Percentiles rank a stretch among this genome's conserved stretches.
phyloP scores from a whole-genome alignment of 92 coral and sea anemone species.

The Siderastrea radians region DNA sequence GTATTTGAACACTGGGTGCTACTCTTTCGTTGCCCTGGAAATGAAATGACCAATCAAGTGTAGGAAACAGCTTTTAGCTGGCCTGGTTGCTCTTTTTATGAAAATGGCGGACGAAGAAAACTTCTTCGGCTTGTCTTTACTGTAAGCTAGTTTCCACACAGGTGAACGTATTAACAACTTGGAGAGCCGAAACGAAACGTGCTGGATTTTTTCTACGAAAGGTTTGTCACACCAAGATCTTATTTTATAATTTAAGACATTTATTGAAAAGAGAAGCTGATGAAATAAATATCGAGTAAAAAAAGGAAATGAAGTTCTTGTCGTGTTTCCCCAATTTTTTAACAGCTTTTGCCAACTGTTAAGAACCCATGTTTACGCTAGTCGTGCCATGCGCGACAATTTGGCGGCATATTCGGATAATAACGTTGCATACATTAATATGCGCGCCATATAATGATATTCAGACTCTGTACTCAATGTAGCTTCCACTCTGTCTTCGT shows the following conservation, averaged over 20 bases:
- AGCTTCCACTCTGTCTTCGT: too few species aligned
- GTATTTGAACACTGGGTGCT: not conserved
- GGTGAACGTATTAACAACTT: not conserved
- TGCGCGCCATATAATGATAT: not conserved
- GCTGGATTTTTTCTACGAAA: not conserved
- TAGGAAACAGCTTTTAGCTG: not conserved
- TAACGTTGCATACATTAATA: conserved; percentile 6
- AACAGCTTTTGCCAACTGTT: not conserved
- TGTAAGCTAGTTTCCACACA: not conserved
- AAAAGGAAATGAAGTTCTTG: too few species aligned
- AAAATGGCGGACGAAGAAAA: conserved; percentile 23
- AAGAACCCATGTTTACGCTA: not conserved
- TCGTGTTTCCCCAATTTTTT: too few species aligned
- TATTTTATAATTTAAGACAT: not conserved
- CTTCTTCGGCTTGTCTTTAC: not conserved
- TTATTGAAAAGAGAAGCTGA: not conserved
- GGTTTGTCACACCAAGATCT: not conserved
- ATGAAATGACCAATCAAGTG: not conserved
- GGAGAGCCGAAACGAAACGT: not conserved
- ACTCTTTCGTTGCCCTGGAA: conserved; percentile 2
- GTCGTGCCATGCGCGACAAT: conserved; percentile 1
- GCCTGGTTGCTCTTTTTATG: not conserved
- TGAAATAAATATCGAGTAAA: too few species aligned
- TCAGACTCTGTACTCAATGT: conserved; percentile 15
- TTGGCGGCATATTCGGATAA: not conserved